These are phyloP conservation scores for Rhizoglyphus robini DNA, from an alignment of 1,140 invertebrate species.

Conservation along the genomic window DNA sequence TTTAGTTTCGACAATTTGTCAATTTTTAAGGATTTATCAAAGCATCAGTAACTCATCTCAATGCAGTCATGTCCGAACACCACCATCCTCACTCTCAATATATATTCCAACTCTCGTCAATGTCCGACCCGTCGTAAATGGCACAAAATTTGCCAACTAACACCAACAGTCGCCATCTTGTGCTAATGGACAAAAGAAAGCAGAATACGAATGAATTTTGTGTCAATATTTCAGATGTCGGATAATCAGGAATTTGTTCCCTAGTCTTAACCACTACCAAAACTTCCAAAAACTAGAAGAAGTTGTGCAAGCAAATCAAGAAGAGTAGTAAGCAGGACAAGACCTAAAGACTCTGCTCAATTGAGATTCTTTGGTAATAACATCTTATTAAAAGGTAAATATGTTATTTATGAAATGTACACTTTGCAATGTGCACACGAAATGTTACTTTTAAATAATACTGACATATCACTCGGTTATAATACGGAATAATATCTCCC, in stretches of 20 bases:
- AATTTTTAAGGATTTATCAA: neutral
- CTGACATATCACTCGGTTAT: no score
- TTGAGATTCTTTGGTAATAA: neutral
- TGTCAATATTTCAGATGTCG: slow-evolving; percentile 19
- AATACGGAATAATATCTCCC: no score
- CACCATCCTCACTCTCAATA: neutral
- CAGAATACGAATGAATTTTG: slow-evolving; percentile 11
- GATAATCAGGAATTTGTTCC: neutral
- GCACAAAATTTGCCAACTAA: no score
- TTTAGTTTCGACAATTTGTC: no score
- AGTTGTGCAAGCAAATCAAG: no score
- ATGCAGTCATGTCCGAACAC: neutral
- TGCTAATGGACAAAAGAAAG: neutral
- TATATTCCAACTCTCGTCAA: no score
- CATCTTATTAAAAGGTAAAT: neutral
- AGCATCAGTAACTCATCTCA: neutral
- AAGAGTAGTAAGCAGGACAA: no score
- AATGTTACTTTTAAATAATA: no score
- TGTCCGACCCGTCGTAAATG: no score
- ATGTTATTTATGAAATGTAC: neutral
- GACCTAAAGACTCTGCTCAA: neutral
- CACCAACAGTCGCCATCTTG: neutral
- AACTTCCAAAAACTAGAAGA: no score
- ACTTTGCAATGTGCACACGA: no score
- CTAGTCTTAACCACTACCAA: no score